Percentiles rank a stretch among this genome's conserved stretches.
Conservation (phyloP, 2,888 invertebrate genomes). For the Drosophila hawaiiensis region DNA sequence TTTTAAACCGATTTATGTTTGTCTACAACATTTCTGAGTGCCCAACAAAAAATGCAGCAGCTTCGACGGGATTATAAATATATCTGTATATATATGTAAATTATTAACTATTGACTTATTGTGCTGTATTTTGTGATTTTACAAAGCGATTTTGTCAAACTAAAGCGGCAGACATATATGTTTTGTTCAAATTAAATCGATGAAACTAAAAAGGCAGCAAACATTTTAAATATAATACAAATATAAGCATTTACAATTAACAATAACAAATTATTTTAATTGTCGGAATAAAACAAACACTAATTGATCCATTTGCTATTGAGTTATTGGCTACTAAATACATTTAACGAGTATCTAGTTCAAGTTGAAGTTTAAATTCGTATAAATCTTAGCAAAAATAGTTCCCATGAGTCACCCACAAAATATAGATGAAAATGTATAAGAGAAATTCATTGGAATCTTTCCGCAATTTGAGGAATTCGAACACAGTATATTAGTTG, state of each 20-base stretch:
- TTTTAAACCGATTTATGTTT: slow-evolving; percentile 62
- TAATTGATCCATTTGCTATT: neutral
- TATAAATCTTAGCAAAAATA: neutral
- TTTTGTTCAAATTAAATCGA: too few species aligned
- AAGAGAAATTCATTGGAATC: slow-evolving; percentile 9
- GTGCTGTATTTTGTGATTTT: neutral
- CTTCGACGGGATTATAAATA: slow-evolving; percentile 10
- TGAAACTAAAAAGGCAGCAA: neutral
- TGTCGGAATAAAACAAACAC: neutral
- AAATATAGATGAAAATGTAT: slow-evolving; percentile 4
- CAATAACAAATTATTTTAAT: neutral
- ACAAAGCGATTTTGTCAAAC: neutral
- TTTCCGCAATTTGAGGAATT: slow-evolving; percentile 22
- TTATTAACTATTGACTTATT: neutral
- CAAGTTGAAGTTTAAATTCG: neutral
- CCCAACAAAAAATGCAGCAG: neutral
- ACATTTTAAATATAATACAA: too few species aligned
- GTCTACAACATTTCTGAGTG: slow-evolving; percentile 29
- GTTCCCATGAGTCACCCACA: neutral
- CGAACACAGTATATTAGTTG: slow-evolving; percentile 10
- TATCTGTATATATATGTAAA: neutral
- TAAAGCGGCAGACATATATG: neutral
- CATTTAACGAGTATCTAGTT: neutral
- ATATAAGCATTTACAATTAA: too few species aligned
- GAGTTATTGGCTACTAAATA: neutral